Evolutionary conservation across 2,113 vertebrate species (phyloP).

Genomic region (Hippoglossus stenolepis): DNA sequence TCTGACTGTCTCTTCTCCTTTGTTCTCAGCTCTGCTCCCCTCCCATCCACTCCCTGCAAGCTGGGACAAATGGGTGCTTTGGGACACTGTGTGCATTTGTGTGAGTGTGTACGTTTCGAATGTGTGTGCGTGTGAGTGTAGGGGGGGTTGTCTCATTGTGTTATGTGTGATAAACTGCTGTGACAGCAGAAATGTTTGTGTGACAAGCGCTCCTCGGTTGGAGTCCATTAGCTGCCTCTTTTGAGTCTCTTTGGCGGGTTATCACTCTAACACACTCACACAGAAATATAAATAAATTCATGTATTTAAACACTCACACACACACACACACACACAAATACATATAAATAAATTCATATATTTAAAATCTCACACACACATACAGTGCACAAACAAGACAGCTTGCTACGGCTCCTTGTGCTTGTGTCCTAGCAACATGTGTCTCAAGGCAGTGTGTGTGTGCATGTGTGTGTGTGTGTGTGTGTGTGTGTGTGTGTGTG

Average conservation of each 20-base stretch:
- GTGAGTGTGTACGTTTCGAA: constrained; percentile 18
- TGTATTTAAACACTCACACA: constrained; percentile 5
- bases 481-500: background rate
- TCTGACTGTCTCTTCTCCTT: constrained; percentile 73
- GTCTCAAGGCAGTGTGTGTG: constrained; percentile 3
- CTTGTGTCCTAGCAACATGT: constrained; percentile 75
- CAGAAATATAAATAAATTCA: background rate
- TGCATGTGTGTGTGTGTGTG: background rate
- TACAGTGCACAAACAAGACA: constrained; percentile 62
- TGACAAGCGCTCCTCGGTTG: constrained; percentile 74
- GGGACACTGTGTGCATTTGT: constrained; percentile 52
- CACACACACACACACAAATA: constrained; percentile 25
- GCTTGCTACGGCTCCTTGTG: constrained; percentile 43
- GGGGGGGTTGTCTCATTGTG: constrained; percentile 59
- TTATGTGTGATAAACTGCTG: constrained; percentile 79
- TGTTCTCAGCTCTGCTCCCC: constrained; percentile 62
- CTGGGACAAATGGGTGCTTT: constrained; percentile 85
- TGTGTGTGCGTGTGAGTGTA: constrained; percentile 37
- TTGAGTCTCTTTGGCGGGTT: constrained; percentile 65
- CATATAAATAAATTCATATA: constrained; percentile 24
- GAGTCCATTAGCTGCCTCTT: constrained; percentile 80
- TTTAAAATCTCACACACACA: constrained; percentile 38
- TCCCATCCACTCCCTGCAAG: constrained; percentile 52
- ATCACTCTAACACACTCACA: constrained; percentile 30
- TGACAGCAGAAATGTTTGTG: constrained; percentile 86